Percentiles rank a stretch among this genome's conserved stretches.
Conservation (phyloP, 53 echinoderm and acorn worm species). For the Henricia sp. region DNA sequence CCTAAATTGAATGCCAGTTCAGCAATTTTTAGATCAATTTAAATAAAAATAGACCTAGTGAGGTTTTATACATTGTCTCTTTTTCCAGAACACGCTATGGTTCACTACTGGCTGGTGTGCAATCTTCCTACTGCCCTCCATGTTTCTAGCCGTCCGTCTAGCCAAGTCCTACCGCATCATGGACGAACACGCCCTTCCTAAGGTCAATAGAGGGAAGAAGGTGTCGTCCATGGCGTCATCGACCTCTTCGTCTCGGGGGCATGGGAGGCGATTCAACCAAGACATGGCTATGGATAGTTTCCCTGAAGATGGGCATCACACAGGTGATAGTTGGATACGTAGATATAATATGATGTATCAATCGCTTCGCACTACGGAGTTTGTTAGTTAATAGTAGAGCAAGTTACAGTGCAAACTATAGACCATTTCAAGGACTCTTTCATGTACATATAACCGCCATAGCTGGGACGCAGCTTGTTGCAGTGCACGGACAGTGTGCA, state of each 20-base stretch:
- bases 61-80: no score
- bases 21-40: no score
- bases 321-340: slow-evolving; percentile 62
- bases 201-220: slow-evolving; percentile 73
- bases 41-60: no score
- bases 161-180: slow-evolving; percentile 99
- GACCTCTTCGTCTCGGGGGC: no score
- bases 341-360: slow-evolving; percentile 32
- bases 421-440: no score
- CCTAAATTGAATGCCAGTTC: no score
- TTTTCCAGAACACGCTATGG: slow-evolving; percentile 88
- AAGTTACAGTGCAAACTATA: no score
- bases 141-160: slow-evolving; percentile 88
- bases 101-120: slow-evolving; percentile 97
- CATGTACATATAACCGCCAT: no score
- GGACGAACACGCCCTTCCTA: slow-evolving; percentile 73
- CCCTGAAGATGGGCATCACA: slow-evolving; percentile 54
- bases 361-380: slow-evolving; percentile 14
- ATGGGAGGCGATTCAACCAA: slow-evolving; percentile 46
- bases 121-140: slow-evolving; percentile 88
- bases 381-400: no score
- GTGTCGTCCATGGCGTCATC: no score
- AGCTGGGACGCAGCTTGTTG: no score
- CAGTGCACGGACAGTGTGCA: no score
- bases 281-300: slow-evolving; percentile 78